phyloP scores from a whole-genome alignment of 2,888 invertebrate species.

The Watsonalla cultraria region DNA sequence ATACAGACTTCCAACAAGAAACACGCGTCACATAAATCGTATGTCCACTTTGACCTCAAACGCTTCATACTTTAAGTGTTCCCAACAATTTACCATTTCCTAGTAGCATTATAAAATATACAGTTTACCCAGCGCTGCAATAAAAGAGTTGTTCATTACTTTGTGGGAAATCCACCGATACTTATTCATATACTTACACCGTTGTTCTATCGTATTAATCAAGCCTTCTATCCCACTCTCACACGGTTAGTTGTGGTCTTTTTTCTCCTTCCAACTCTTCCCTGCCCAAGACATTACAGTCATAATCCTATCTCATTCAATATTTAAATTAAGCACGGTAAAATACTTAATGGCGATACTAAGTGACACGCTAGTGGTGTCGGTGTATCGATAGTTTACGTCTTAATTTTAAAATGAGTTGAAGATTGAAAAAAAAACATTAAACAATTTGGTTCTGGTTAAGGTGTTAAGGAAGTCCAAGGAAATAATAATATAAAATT shows the following conservation, averaged over 20 bases:
- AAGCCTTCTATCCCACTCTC: background rate
- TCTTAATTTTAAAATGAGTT: no score
- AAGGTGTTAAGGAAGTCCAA: no score
- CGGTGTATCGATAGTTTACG: no score
- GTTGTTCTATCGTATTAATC: background rate
- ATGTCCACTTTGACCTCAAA: no score
- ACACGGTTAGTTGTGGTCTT: background rate
- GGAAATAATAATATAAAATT: background rate
- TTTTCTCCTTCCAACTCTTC: constrained; percentile 9
- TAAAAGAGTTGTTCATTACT: background rate
- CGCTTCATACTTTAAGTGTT: no score
- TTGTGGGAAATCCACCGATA: background rate
- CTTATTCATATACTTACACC: background rate
- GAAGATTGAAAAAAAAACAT: no score
- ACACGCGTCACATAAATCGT: no score
- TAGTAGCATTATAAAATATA: no score
- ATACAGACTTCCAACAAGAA: no score
- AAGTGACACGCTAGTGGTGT: constrained; percentile 5
- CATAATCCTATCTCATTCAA: constrained; percentile 29
- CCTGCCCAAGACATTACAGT: constrained; percentile 26
- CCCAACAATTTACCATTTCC: no score
- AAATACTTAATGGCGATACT: constrained; percentile 32
- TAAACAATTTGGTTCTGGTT: no score
- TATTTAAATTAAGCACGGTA: constrained; percentile 38
- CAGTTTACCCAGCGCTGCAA: background rate